A percentile compares a stretch with the other conserved stretches of the same genome.
phyloP scores from a whole-genome alignment of 1,140 invertebrate genomes.

The Drosophila micromelanica region DNA sequence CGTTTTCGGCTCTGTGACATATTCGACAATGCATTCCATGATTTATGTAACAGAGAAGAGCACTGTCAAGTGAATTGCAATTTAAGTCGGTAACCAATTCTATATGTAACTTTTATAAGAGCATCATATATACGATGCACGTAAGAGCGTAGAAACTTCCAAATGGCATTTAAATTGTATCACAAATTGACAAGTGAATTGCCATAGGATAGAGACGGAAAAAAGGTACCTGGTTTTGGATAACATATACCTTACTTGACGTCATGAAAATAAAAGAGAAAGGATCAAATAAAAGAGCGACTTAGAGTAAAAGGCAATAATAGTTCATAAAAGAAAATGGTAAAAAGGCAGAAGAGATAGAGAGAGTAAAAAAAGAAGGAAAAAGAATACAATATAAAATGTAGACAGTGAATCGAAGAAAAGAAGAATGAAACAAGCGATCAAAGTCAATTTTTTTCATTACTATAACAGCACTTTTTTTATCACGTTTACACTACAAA shows the following conservation, averaged over 20 bases:
- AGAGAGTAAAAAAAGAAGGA: not conserved
- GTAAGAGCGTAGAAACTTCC: not conserved
- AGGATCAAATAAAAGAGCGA: not conserved
- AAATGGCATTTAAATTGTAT: not conserved
- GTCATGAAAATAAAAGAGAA: not conserved
- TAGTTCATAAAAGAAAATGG: too few relatives aligned
- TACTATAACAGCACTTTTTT: too few relatives aligned
- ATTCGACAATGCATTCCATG: constrained; percentile 43
- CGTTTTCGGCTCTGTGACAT: constrained; percentile 32
- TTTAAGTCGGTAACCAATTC: not conserved
- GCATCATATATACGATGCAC: not conserved
- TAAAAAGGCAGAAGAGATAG: not conserved
- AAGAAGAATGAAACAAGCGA: too few relatives aligned
- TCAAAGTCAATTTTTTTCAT: not conserved
- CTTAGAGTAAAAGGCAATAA: not conserved
- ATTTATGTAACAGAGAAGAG: constrained; percentile 16
- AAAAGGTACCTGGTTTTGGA: too few relatives aligned
- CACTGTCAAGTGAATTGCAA: not conserved
- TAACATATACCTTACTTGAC: not conserved
- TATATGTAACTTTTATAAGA: not conserved
- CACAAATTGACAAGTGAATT: not conserved
- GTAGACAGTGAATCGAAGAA: too few relatives aligned
- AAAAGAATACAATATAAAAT: too few relatives aligned
- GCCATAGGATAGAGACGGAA: too few relatives aligned
- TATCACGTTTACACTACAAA: too few relatives aligned